These are phyloP conservation scores for Zaprionus davidi DNA, from an alignment of 1,140 invertebrate species.

Conservation along the genomic window DNA sequence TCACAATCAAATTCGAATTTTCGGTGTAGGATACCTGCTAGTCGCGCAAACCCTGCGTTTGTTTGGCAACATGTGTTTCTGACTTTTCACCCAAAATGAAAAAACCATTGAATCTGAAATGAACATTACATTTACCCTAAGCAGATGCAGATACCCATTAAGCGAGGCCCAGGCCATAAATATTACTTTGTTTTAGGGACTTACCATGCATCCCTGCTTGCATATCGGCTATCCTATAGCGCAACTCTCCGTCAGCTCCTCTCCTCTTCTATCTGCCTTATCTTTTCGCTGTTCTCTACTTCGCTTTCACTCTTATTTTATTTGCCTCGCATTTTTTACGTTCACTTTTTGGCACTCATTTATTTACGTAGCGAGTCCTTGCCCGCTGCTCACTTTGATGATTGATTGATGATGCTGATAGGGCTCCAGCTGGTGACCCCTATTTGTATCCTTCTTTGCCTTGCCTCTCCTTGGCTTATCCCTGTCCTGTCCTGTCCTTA, in stretches of 20 bases:
- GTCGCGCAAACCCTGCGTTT: not conserved
- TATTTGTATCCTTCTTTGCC: not conserved
- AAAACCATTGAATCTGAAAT: not conserved
- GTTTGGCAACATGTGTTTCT: not conserved
- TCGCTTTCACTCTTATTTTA: not conserved
- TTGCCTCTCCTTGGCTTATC: not conserved
- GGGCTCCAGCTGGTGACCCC: slow-evolving; percentile 11
- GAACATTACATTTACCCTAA: slow-evolving; percentile 3
- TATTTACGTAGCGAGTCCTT: slow-evolving; percentile 47
- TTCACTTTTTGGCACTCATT: slow-evolving; percentile 18
- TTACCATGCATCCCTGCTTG: not conserved
- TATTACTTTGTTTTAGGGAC: not conserved
- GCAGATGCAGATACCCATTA: not conserved
- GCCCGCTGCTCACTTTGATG: slow-evolving; percentile 53
- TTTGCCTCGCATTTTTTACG: slow-evolving; percentile 70
- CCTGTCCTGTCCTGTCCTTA: slow-evolving; percentile 2
- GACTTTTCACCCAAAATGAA: not conserved
- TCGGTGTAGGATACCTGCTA: not conserved
- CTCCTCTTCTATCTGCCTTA: not conserved
- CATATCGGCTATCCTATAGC: not conserved
- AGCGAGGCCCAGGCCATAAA: not conserved
- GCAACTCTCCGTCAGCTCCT: too few species aligned
- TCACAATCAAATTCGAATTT: not conserved
- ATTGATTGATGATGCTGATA: slow-evolving; percentile 70
- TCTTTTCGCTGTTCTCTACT: not conserved